Percentiles rank a stretch among this genome's conserved stretches.
Conservation (phyloP, 2,797 vertebrate species). For the Anguilla megastoma region DNA sequence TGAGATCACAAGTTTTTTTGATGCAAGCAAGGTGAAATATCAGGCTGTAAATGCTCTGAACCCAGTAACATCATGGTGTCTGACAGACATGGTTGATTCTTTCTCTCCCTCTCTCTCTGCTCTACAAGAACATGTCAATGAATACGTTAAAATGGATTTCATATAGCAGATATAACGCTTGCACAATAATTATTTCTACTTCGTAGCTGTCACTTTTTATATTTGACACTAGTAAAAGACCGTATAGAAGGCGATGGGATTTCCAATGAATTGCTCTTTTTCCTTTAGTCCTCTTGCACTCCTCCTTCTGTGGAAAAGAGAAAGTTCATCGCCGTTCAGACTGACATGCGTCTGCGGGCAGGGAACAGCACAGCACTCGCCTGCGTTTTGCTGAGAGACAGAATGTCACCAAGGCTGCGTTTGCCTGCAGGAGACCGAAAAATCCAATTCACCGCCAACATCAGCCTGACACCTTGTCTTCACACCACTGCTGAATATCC, state of each 20-base stretch:
- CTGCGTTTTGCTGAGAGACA: neutral
- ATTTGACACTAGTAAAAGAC: neutral
- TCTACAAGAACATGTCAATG: too few relatives aligned
- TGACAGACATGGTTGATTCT: too few relatives aligned
- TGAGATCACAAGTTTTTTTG: too few relatives aligned
- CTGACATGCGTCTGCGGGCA: neutral
- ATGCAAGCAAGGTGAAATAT: neutral
- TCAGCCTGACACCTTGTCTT: neutral
- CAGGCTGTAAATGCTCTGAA: neutral
- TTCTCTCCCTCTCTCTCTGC: too few relatives aligned
- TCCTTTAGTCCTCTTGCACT: neutral
- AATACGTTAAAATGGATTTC: too few relatives aligned
- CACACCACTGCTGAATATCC: neutral
- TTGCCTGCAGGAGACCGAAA: neutral
- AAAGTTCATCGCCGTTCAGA: neutral
- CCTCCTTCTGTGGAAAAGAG: neutral
- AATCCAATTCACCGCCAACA: neutral
- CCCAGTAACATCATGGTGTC: too few relatives aligned
- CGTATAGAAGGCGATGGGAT: neutral
- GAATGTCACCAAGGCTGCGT: neutral
- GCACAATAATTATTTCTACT: neutral
- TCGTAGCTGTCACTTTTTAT: neutral
- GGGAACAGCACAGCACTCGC: neutral
- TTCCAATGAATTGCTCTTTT: neutral
- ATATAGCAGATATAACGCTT: neutral